Percentiles rank a stretch among this genome's conserved stretches.
Conservation (phyloP, 2,888 invertebrate species). For the Acleris literana region DNA sequence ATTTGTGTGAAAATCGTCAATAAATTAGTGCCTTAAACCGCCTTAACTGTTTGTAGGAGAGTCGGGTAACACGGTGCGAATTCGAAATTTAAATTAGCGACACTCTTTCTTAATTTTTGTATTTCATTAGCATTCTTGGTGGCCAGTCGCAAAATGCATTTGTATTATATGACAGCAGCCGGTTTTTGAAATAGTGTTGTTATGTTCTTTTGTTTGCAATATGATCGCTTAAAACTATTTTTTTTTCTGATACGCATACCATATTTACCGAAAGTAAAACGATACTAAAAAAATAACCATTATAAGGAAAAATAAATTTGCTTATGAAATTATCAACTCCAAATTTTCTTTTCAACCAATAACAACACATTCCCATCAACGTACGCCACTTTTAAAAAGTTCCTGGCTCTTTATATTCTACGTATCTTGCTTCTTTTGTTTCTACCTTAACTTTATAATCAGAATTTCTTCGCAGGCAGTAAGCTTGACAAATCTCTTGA, state of each 20-base stretch:
- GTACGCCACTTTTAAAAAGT: neutral
- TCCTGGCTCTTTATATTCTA: neutral
- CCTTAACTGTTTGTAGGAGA: constrained; percentile 41
- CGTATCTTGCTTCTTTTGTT: neutral
- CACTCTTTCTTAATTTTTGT: constrained; percentile 62
- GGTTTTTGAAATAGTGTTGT: too few relatives aligned
- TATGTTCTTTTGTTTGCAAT: too few relatives aligned
- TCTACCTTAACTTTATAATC: constrained; percentile 25
- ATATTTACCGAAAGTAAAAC: too few relatives aligned
- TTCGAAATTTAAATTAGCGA: constrained; percentile 67
- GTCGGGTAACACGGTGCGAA: constrained; percentile 51
- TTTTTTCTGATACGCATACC: too few relatives aligned
- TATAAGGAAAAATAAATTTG: too few relatives aligned
- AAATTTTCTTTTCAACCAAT: neutral
- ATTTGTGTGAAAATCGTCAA: too few relatives aligned
- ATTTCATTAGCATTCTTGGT: constrained; percentile 48
- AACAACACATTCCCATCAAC: constrained; percentile 1
- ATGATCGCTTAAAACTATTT: too few relatives aligned
- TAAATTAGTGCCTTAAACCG: too few relatives aligned
- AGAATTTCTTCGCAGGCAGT: constrained; percentile 12
- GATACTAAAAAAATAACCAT: too few relatives aligned
- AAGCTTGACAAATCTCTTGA: constrained; percentile 35
- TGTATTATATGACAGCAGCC: neutral
- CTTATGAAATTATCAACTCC: too few relatives aligned
- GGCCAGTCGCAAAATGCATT: constrained; percentile 37